phyloP scores from a whole-genome alignment of 2,113 vertebrate species.

The Notarius lentiginosus region DNA sequence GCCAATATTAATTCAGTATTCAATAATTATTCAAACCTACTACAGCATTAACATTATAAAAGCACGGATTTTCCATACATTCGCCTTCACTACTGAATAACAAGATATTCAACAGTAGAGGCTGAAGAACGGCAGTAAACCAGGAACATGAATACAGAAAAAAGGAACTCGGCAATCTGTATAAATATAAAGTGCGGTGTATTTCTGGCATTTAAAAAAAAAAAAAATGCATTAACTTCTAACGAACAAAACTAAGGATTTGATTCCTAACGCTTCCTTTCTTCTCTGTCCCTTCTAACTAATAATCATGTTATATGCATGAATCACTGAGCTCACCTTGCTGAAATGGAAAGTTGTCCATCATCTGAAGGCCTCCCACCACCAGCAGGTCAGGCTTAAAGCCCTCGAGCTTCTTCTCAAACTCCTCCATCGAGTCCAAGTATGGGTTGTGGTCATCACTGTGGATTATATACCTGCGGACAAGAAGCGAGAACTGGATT shows the following conservation, averaged over 20 bases:
- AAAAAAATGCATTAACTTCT: background rate
- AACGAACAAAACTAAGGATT: background rate
- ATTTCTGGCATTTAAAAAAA: background rate
- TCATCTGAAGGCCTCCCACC: constrained; percentile 82
- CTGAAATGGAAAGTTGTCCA: constrained; percentile 81
- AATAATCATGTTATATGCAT: background rate
- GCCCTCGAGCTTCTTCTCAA: constrained; percentile 68
- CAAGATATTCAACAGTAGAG: background rate
- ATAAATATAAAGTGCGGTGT: background rate
- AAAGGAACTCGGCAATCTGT: background rate
- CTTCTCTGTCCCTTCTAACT: background rate
- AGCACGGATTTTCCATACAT: too few species aligned
- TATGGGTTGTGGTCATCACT: constrained; percentile 81
- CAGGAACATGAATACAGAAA: background rate
- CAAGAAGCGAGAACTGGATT: background rate
- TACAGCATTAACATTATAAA: background rate
- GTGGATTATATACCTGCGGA: constrained; percentile 78
- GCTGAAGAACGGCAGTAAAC: background rate
- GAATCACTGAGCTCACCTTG: constrained; percentile 60
- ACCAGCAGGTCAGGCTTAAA: constrained; percentile 77
- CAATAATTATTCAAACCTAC: background rate
- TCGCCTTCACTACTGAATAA: background rate
- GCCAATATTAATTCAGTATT: background rate
- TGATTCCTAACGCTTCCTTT: background rate
- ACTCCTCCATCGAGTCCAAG: constrained; percentile 76